Base-by-base conservation (phyloP, 1,140 invertebrate species). In the Arion vulgaris region DNA sequence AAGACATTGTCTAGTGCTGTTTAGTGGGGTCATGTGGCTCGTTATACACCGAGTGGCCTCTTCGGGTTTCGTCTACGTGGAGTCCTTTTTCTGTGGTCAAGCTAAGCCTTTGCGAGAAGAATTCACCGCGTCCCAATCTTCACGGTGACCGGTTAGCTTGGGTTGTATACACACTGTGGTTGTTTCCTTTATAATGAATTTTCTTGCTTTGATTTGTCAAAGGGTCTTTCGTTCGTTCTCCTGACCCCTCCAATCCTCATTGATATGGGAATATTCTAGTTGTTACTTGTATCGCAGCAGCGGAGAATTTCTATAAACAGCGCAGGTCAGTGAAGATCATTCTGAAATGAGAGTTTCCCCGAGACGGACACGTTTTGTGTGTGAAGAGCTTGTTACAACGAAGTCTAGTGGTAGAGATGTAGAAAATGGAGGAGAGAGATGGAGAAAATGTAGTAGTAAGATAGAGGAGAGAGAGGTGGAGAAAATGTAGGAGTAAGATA, bases 261-360 rank as follows among this genome's bases (percentile, higher is more conserved):
- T 74, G 39, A n/a, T n/a, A n/a, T n/a, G n/a, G n/a, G n/a, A n/a
- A n/a, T n/a, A n/a, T n/a, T n/a, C n/a, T n/a, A n/a, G n/a, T n/a
- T n/a, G n/a, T n/a, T n/a, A n/a, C n/a, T n/a, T n/a, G n/a, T n/a
- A n/a, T n/a, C n/a, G n/a, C n/a, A n/a, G n/a, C n/a, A n/a, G 39
- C 36, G 7, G 38, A 23, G 72, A 74, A 45, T 74, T 41, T 74
- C 72, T 28, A 38, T 74, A 39, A 39, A n/a, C 45, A 74, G 9
- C 38, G 17, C 36, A 39, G 1, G 45, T 2, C 28, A 15, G 41
- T 77, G 75, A 57, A 62, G 53, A 77, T 49, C 32, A 7, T 28
- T 77, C 1, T 41, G 38, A 36, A 77, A 36, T 49, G 28, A 39
- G 49, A 39, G n/a, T n/a, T n/a, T n/a, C n/a, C n/a, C n/a, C n/a